These are phyloP conservation scores for Vombatus ursinus DNA, from an alignment of 2,113 vertebrate species.

Conservation along the genomic window DNA sequence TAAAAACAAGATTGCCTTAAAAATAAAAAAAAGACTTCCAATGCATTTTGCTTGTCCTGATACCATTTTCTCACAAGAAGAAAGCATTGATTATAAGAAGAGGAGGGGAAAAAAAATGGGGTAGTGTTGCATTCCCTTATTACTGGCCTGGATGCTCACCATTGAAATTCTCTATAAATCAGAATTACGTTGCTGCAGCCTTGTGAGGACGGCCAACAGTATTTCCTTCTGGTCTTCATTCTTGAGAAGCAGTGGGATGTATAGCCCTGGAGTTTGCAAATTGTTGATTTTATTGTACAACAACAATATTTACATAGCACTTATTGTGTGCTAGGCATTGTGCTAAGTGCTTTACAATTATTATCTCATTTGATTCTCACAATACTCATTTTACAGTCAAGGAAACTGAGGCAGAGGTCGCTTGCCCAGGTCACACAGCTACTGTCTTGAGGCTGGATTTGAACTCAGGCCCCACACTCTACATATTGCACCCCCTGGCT, in stretches of 20 bases:
- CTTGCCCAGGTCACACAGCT: background rate
- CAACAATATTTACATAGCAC: too few species aligned
- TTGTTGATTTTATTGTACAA: too few species aligned
- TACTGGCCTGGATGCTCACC: background rate
- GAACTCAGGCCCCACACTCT: background rate
- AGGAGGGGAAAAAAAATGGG: background rate
- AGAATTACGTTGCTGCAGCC: background rate
- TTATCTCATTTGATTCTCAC: background rate
- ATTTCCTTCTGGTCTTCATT: too few species aligned
- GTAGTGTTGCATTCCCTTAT: background rate
- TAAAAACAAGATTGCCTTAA: background rate
- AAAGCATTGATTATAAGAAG: background rate
- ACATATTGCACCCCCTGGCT: background rate
- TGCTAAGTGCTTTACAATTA: background rate
- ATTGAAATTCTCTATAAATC: background rate
- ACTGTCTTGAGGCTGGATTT: background rate
- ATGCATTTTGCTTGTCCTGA: background rate
- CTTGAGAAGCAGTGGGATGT: too few species aligned
- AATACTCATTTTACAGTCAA: background rate
- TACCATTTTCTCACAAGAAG: constrained; percentile 20
- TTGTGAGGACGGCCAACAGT: background rate
- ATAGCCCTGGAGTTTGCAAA: too few species aligned
- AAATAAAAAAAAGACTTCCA: background rate
- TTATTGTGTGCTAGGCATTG: too few species aligned
- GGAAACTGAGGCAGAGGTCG: background rate